A percentile compares a stretch with the other conserved stretches of the same genome.
Evolutionary conservation across 92 coral and sea anemone genomes (phyloP).

Genomic region (Phenganax marumi): DNA sequence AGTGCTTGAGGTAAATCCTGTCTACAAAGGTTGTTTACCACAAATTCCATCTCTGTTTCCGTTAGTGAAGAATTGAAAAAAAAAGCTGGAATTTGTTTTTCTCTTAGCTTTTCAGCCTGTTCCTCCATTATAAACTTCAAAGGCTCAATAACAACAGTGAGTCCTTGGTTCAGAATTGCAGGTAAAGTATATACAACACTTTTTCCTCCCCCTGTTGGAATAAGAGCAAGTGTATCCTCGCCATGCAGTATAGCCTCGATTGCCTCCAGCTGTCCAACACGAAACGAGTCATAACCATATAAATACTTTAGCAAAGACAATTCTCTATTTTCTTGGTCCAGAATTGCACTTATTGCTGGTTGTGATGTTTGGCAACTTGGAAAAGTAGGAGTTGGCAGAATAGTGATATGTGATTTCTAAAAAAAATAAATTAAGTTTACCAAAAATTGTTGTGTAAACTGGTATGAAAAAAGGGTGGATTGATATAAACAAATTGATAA

Average conservation of each 20-base stretch:
- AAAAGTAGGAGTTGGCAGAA: background rate
- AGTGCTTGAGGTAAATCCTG: slow-evolving; percentile 32
- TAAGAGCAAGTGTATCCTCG: background rate
- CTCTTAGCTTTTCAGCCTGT: slow-evolving; percentile 38
- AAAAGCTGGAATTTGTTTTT: slow-evolving; percentile 51
- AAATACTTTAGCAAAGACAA: background rate
- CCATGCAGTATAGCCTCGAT: background rate
- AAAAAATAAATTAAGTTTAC: background rate
- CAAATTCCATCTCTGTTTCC: slow-evolving; percentile 49
- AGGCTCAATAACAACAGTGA: slow-evolving; percentile 44
- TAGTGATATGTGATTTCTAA: slow-evolving; percentile 3
- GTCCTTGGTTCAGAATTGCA: slow-evolving; percentile 26
- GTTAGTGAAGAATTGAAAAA: slow-evolving; percentile 51
- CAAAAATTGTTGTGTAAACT: background rate
- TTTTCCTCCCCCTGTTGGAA: slow-evolving; percentile 22
- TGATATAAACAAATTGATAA: too few species aligned
- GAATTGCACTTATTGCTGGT: background rate
- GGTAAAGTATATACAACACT: background rate
- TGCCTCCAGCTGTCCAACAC: slow-evolving; percentile 9
- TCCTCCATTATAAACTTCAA: slow-evolving; percentile 53
- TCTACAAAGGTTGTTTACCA: slow-evolving; percentile 23
- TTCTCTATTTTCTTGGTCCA: background rate
- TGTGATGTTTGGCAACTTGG: background rate
- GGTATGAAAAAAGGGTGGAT: too few species aligned
- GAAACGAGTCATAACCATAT: slow-evolving; percentile 16